phyloP scores from a whole-genome alignment of 1,140 invertebrate genomes.

The Hestina assimilis region DNA sequence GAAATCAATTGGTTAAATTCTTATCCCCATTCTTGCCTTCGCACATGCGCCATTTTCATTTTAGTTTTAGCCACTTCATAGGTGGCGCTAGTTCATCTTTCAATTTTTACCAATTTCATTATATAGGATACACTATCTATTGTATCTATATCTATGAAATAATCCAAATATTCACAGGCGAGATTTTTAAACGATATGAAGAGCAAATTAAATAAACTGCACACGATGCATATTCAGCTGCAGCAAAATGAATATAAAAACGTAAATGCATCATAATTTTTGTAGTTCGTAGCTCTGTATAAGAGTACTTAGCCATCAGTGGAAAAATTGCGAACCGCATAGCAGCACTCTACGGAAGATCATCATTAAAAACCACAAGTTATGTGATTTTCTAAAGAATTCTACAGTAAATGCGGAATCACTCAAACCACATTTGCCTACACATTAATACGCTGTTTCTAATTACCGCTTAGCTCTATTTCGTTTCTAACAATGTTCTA shows the following conservation, averaged over 20 bases:
- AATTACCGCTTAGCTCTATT: constrained; percentile 16
- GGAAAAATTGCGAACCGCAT: constrained; percentile 33
- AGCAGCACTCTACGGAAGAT: constrained; percentile 29
- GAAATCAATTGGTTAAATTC: too few relatives aligned
- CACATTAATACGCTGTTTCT: constrained; percentile 7
- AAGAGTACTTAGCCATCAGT: constrained; percentile 21
- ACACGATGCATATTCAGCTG: constrained; percentile 7
- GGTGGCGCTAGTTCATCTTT: too few relatives aligned
- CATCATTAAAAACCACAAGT: constrained; percentile 40
- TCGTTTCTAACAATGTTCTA: not conserved
- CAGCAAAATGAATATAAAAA: constrained; percentile 8
- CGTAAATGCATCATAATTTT: constrained; percentile 23
- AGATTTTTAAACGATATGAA: constrained; percentile 11
- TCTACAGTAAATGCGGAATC: constrained; percentile 30
- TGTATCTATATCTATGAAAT: too few relatives aligned
- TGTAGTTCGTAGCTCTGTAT: constrained; percentile 13
- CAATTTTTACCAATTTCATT: too few relatives aligned
- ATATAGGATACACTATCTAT: too few relatives aligned
- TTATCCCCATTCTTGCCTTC: too few relatives aligned
- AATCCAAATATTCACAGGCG: too few relatives aligned
- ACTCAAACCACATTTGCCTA: constrained; percentile 32
- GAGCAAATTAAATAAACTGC: constrained; percentile 23
- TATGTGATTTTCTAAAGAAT: constrained; percentile 41
- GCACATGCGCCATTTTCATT: too few relatives aligned
- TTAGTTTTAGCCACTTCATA: too few relatives aligned